These are phyloP conservation scores for Paralichthys olivaceus DNA, from an alignment of 2,113 vertebrate species.

Conservation along the genomic window DNA sequence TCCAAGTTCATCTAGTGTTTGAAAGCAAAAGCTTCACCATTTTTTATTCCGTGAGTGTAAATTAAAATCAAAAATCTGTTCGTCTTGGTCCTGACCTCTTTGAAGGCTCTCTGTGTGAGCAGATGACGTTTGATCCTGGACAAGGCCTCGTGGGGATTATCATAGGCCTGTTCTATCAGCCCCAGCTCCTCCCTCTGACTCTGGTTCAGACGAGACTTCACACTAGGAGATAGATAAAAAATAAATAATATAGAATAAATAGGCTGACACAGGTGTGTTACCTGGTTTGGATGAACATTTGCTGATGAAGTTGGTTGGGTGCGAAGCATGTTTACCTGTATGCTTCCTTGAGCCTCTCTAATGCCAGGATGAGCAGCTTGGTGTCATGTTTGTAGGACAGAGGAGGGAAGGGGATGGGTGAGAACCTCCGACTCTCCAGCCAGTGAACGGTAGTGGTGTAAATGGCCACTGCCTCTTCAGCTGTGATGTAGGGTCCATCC, in stretches of 20 bases:
- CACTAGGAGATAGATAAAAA: conserved; percentile 77
- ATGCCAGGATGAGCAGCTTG: conserved; percentile 95
- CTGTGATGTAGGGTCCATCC: conserved; percentile 99
- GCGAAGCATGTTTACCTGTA: conserved; percentile 87
- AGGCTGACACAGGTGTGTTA: neutral
- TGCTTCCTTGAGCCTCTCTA: conserved; percentile 98
- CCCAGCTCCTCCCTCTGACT: conserved; percentile 97
- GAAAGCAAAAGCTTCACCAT: too few relatives aligned
- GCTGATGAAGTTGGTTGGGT: neutral
- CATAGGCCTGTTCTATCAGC: conserved; percentile 97
- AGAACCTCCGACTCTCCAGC: conserved; percentile 98
- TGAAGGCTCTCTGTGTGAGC: conserved; percentile 98
- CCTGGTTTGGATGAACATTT: neutral
- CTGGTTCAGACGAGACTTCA: conserved; percentile 98
- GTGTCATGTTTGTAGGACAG: conserved; percentile 98
- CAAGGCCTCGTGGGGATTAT: conserved; percentile 97
- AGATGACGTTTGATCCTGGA: conserved; percentile 99
- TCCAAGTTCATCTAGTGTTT: neutral
- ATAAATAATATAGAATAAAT: neutral
- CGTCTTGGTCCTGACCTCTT: conserved; percentile 85
- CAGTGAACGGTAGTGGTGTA: conserved; percentile 99
- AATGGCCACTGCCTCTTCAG: conserved; percentile 98
- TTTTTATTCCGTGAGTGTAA: neutral
- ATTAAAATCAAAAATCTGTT: neutral
- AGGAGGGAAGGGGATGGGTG: conserved; percentile 97